Evolutionary conservation across 1,140 invertebrate genomes (phyloP).

Genomic region (Lordiphosa mommai): DNA sequence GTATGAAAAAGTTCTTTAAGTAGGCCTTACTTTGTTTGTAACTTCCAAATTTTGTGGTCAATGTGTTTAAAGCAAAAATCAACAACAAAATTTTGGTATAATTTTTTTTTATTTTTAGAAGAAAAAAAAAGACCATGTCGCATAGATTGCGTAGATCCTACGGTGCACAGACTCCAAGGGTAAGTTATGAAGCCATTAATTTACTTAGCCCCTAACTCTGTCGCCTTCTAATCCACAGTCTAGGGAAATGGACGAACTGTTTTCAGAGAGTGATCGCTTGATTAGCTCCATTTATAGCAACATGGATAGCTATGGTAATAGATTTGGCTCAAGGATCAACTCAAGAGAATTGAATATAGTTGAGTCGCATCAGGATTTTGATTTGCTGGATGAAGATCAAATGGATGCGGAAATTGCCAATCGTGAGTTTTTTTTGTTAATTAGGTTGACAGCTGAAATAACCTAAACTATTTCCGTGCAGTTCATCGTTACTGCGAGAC

Average conservation of each 20-base stretch:
- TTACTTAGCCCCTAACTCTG: not conserved
- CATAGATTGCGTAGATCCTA: too few relatives aligned
- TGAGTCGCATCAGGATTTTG: not conserved
- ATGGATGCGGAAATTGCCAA: constrained; percentile 7
- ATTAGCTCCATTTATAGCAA: not conserved
- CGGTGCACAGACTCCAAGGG: not conserved
- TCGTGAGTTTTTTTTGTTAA: constrained; percentile 16
- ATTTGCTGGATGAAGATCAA: not conserved
- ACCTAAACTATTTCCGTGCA: not conserved
- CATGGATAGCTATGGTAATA: not conserved
- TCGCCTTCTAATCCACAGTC: not conserved
- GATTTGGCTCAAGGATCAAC: not conserved
- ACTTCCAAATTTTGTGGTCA: too few relatives aligned
- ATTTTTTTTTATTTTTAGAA: too few relatives aligned
- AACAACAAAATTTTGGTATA: too few relatives aligned
- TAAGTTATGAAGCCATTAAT: not conserved
- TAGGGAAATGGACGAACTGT: not conserved
- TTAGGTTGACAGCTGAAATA: not conserved
- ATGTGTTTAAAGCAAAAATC: too few relatives aligned
- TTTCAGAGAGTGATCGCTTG: not conserved
- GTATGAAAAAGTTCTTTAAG: too few relatives aligned
- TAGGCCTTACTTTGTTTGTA: too few relatives aligned
- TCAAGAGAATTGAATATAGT: not conserved
- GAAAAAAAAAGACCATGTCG: too few relatives aligned
- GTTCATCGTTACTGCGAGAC: constrained; percentile 9